Conservation (phyloP, 2,888 invertebrate genomes). For the Formica aserva region DNA sequence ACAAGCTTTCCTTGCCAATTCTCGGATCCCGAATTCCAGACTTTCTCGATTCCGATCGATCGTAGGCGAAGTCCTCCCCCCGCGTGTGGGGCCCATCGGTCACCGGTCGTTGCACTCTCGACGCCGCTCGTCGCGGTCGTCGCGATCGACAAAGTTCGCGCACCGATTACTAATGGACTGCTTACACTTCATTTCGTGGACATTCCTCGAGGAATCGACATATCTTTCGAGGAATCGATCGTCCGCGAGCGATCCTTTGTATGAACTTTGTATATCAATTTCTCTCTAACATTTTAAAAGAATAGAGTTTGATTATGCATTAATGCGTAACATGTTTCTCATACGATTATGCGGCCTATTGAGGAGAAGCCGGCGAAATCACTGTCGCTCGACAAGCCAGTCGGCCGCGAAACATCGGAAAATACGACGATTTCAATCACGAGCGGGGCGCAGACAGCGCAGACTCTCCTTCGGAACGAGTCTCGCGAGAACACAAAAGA, state of each 20-base stretch:
- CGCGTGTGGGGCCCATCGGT: constrained; percentile 24
- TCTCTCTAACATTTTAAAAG: not conserved
- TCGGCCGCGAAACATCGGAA: constrained; percentile 49
- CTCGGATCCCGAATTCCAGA: constrained; percentile 39
- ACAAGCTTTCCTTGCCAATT: constrained; percentile 26
- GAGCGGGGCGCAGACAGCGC: constrained; percentile 2
- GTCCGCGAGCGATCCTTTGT: not conserved
- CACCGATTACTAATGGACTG: constrained; percentile 76
- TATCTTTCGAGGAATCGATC: constrained; percentile 47
- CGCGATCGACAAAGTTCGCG: constrained; percentile 74
- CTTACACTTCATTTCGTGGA: constrained; percentile 74
- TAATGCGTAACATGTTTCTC: constrained; percentile 13
- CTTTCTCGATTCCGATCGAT: constrained; percentile 45
- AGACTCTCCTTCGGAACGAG: constrained; percentile 56
- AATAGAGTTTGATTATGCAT: constrained; percentile 4
- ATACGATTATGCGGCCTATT: constrained; percentile 35
- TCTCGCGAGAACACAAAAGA: constrained; percentile 60
- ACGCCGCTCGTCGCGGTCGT: constrained; percentile 42
- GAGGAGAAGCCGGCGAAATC: constrained; percentile 28
- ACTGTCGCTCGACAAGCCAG: constrained; percentile 37
- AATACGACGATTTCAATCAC: constrained; percentile 37
- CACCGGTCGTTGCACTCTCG: constrained; percentile 73
- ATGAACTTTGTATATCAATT: not conserved
- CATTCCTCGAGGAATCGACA: constrained; percentile 59
- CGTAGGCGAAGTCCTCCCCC: constrained; percentile 35